Evolutionary conservation across 2,888 invertebrate genomes (phyloP), one percentile per base, ranked within the genome.

Genomic region (Pseudolycoriella hygida): DNA sequence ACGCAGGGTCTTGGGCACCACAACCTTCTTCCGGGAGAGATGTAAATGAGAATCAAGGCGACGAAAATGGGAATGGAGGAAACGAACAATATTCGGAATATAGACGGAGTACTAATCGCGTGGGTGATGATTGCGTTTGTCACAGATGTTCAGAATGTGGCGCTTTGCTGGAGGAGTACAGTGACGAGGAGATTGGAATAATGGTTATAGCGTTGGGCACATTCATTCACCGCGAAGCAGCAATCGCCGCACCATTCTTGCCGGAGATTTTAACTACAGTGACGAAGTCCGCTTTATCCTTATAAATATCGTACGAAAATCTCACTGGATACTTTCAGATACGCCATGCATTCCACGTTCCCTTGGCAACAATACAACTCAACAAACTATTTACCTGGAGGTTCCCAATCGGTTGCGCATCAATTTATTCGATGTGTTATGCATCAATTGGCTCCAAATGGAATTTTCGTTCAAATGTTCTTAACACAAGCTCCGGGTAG

Each of bases 381-480:
- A 50, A 81, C 80, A 57, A 76, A 88, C 37, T 87, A 94, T 50
- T 71, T 96, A 51, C 93, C 97, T 1, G 94, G 96, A 49, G 90
- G 93, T 58, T 88, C 89, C 3, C 81, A 89, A 50, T 92, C 90
- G 59, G 93, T 97, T 20, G 96, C 96, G 17, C 83, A 93, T 61
- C 98, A 98, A 68, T 94, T 97, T 68, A 71, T 98, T 48, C 77
- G 98, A 53, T 97, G 96, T 60, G 86, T 92, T 49, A 72, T 98
- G 45, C 97, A 98, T 60, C 94, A 97, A 66, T 70, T 98, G 45
- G 92, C 96, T 1, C 93, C 94, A 0, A 93, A 97, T 64, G 93
- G 94, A 51, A 86, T 98, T 49, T 97, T 97, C 63, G 73, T 88
- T 51, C 96, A 97, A 68, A 79, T 98, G 60, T 94, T 97, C 63